Percentiles rank a stretch among this genome's conserved stretches.
Conservation (phyloP, 2,888 invertebrate species). For the Onchidella celtica region DNA sequence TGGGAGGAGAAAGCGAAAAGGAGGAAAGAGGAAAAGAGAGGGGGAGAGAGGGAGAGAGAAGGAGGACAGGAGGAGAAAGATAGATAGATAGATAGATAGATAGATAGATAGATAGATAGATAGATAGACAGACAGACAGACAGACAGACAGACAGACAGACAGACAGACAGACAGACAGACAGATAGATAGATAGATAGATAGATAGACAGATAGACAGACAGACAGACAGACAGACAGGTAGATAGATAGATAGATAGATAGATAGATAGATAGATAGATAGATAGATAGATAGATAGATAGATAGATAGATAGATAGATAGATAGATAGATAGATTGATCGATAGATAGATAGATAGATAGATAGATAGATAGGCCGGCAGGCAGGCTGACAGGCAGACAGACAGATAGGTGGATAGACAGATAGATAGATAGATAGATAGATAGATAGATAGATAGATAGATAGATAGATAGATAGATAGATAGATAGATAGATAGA, state of each 20-base stretch:
- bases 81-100: neutral
- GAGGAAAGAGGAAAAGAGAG: constrained; percentile 6
- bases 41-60: constrained; percentile 21
- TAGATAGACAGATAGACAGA: too few relatives aligned
- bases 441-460: constrained; percentile 15
- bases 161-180: constrained; percentile 21
- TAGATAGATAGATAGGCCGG: too few relatives aligned
- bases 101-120: too few relatives aligned
- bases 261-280: constrained; percentile 20
- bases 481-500: too few relatives aligned
- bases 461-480: neutral
- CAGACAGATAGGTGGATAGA: too few relatives aligned
- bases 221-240: constrained; percentile 22
- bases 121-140: constrained; percentile 17
- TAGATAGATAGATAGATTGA: constrained; percentile 14
- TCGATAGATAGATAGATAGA: too few relatives aligned
- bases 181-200: too few relatives aligned
- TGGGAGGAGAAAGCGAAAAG: neutral
- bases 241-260: constrained; percentile 20
- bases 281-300: constrained; percentile 20
- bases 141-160: constrained; percentile 21
- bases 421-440: constrained; percentile 22
- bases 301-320: constrained; percentile 20
- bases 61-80: neutral
- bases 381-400: too few relatives aligned